Evolutionary conservation across 2,888 invertebrate species (phyloP).

Genomic region (Tillus elongatus): DNA sequence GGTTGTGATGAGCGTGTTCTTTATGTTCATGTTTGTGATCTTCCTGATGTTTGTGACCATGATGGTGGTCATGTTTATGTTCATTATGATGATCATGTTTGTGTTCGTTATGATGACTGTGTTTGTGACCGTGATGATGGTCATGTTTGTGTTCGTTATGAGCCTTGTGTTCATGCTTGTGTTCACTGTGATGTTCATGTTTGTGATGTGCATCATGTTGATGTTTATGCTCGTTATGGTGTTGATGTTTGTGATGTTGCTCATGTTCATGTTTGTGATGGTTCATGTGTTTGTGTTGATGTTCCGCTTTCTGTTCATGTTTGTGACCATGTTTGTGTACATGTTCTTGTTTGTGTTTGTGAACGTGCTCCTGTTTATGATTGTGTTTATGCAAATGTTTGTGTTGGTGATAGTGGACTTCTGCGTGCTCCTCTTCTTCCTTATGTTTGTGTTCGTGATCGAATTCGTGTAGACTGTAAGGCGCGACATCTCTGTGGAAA

Average conservation of each 20-base stretch:
- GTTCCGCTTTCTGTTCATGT: conserved; percentile 17
- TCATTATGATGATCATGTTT: conserved; percentile 19
- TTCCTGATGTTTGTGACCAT: conserved; percentile 22
- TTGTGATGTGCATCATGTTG: conserved; percentile 30
- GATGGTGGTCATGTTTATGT: conserved; percentile 23
- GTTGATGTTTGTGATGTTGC: conserved; percentile 6
- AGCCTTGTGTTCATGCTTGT: conserved; percentile 30
- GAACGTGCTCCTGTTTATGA: conserved; percentile 33
- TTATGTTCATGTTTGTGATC: conserved; percentile 23
- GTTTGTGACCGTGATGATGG: conserved; percentile 21
- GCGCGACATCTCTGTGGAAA: conserved; percentile 28
- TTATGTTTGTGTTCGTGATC: conserved; percentile 18
- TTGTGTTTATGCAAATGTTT: conserved; percentile 32
- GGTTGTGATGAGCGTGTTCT: conserved; percentile 20
- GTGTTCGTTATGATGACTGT: conserved; percentile 17
- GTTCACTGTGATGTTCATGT: conserved; percentile 29
- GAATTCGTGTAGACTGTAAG: conserved; percentile 24
- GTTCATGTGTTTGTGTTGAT: conserved; percentile 15
- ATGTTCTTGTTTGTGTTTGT: conserved; percentile 30
- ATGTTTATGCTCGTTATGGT: conserved; percentile 16
- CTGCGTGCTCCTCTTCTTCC: conserved; percentile 25
- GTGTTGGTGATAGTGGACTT: conserved; percentile 28
- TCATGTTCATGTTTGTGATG: conserved; percentile 15
- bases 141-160: conserved; percentile 26
- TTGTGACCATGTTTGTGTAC: conserved; percentile 25